Evolutionary conservation across 2,797 vertebrate species (phyloP).

Genomic region (Cryptoblepharus egeriae): DNA sequence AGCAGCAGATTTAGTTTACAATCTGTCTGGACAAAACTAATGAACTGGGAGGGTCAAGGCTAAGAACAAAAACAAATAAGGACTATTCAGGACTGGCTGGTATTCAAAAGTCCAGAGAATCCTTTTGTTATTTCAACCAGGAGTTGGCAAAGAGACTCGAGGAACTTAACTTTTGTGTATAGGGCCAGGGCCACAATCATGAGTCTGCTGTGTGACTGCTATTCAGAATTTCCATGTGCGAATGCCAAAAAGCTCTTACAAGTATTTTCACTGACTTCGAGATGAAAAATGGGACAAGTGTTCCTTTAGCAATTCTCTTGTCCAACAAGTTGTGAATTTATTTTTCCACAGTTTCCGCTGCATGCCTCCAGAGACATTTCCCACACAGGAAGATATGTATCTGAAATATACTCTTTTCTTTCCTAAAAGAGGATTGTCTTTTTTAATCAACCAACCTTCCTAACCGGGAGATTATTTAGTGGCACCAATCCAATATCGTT

Average conservation of each 20-base stretch:
- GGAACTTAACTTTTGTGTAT: not conserved
- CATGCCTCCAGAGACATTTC: not conserved
- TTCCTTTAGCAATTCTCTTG: not conserved
- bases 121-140: constrained; percentile 26
- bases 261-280: not conserved
- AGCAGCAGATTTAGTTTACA: constrained; percentile 55
- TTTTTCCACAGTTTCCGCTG: not conserved
- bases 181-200: not conserved
- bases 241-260: not conserved
- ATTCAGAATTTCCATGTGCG: not conserved
- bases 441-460: not conserved
- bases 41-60: constrained; percentile 9
- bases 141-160: not conserved
- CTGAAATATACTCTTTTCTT: not conserved
- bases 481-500: not conserved
- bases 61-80: constrained; percentile 53
- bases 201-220: not conserved
- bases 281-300: not conserved
- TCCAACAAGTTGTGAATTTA: not conserved
- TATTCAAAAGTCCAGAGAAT: constrained; percentile 43
- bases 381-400: not conserved
- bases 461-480: not conserved
- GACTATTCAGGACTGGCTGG: constrained; percentile 40
- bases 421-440: not conserved
- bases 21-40: constrained; percentile 46